phyloP scores from a whole-genome alignment of 2,888 invertebrate genomes.

The Meteorus cinctellus region DNA sequence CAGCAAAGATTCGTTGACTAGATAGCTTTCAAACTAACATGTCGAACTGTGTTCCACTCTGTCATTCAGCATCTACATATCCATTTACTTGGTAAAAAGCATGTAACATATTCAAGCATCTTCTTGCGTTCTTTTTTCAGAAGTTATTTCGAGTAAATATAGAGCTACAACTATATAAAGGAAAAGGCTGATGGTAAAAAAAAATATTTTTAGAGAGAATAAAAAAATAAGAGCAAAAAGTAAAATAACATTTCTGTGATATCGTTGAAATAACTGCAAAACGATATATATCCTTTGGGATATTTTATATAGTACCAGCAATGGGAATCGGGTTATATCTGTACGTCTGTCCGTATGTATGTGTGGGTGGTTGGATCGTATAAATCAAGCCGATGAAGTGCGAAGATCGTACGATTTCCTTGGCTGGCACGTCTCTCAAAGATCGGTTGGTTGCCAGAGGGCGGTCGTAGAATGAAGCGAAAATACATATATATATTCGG shows the following conservation, averaged over 20 bases:
- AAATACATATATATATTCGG: not conserved
- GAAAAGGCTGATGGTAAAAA: not conserved
- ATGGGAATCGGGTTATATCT: constrained; percentile 13
- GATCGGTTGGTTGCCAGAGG: constrained; percentile 27
- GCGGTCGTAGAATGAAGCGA: not conserved
- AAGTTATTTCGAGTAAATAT: no score
- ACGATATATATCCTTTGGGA: constrained; percentile 6
- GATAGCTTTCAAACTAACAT: no score
- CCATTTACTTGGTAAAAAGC: no score
- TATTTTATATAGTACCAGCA: not conserved
- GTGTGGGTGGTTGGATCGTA: constrained; percentile 23
- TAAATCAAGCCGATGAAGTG: constrained; percentile 56
- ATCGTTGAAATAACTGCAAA: constrained; percentile 18
- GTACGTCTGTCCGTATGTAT: not conserved
- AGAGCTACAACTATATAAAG: not conserved
- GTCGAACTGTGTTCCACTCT: no score
- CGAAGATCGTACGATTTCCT: constrained; percentile 54
- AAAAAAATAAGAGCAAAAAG: not conserved
- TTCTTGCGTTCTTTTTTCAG: no score
- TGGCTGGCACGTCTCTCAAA: constrained; percentile 45
- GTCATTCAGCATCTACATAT: no score
- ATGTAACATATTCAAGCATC: no score
- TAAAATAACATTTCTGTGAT: not conserved
- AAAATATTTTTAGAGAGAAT: not conserved
- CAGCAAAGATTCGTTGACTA: no score